Evolutionary conservation across 2,888 invertebrate genomes (phyloP).

Genomic region (Apamea crenata): DNA sequence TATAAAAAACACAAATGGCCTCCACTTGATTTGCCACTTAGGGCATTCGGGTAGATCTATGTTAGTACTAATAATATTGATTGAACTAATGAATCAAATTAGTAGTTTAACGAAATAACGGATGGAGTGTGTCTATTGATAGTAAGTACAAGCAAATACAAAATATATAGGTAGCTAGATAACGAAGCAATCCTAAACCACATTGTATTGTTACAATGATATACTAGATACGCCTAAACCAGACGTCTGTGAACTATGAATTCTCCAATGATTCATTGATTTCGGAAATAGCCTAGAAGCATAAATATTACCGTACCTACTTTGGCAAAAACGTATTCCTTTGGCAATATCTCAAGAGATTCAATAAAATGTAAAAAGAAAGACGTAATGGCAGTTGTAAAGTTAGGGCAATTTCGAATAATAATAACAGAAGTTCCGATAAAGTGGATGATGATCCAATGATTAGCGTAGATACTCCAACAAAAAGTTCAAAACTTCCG

Average conservation of each 20-base stretch:
- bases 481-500: neutral
- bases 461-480: neutral
- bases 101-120: conserved; percentile 11
- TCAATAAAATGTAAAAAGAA: neutral
- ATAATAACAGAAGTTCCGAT: neutral
- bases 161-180: neutral
- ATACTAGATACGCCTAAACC: neutral
- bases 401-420: neutral
- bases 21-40: neutral
- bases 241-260: conserved; percentile 1
- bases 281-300: neutral
- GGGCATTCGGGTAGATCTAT: neutral
- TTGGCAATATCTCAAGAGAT: neutral
- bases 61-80: neutral
- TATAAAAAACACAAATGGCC: neutral
- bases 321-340: neutral
- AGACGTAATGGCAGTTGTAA: neutral
- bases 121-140: neutral
- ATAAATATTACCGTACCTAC: conserved; percentile 2
- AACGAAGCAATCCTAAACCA: neutral
- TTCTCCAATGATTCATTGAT: conserved; percentile 9
- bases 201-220: conserved; percentile 18
- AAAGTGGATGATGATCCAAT: neutral
- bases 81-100: neutral
- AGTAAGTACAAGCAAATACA: conserved; percentile 5